phyloP scores from a whole-genome alignment of 2,113 vertebrate genomes.

The Caretta caretta region DNA sequence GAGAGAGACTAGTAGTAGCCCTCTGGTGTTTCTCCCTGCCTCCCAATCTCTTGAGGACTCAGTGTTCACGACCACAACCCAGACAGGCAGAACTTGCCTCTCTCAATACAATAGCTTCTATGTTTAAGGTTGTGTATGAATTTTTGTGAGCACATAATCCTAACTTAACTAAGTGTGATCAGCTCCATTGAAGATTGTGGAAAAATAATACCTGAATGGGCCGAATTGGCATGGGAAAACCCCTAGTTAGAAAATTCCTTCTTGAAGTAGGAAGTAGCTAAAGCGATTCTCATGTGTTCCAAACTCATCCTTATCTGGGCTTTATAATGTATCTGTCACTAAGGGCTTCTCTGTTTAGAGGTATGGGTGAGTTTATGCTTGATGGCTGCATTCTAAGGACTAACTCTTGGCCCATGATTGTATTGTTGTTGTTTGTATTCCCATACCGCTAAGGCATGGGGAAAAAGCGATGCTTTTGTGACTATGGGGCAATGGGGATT shows the following conservation, averaged over 20 bases:
- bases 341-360: neutral
- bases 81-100: neutral
- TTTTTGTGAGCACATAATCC: neutral
- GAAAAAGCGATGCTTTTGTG: neutral
- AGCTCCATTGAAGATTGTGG: neutral
- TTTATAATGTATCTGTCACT: accelerated
- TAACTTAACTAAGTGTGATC: too few relatives aligned
- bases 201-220: neutral
- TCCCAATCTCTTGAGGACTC: neutral
- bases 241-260: neutral
- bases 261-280: neutral
- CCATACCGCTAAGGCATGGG: accelerated
- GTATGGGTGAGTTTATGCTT: neutral
- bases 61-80: neutral
- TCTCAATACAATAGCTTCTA: neutral
- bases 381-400: accelerated
- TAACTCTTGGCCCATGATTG: neutral
- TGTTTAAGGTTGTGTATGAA: neutral
- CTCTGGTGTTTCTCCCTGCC: neutral
- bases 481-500: neutral
- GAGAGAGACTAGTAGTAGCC: neutral
- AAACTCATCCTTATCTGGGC: accelerated
- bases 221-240: neutral
- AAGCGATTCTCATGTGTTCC: neutral
- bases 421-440: neutral